Evolutionary conservation across 2,888 invertebrate species (phyloP).

Genomic region (Pristionchus exspectatus): DNA sequence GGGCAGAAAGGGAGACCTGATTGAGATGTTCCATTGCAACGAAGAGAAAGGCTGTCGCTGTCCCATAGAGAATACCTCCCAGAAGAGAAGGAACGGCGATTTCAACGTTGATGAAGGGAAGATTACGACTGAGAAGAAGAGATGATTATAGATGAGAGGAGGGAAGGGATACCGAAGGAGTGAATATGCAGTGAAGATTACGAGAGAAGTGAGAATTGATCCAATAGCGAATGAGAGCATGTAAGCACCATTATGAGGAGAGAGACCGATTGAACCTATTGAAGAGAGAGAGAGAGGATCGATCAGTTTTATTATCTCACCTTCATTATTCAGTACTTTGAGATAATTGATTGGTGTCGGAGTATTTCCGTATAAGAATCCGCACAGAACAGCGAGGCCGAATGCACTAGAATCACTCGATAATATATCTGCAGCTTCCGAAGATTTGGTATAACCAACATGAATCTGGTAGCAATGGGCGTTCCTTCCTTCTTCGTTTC

Average conservation of each 20-base stretch:
- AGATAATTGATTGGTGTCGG: slow-evolving; percentile 64
- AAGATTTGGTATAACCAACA: not conserved
- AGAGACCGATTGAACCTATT: not conserved
- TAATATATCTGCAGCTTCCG: not conserved
- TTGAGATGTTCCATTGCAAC: slow-evolving; percentile 69
- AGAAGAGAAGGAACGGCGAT: slow-evolving; percentile 63
- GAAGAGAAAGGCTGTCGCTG: slow-evolving; percentile 63
- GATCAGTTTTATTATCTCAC: not conserved
- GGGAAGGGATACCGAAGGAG: slow-evolving; percentile 29
- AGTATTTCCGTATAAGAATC: slow-evolving; percentile 68
- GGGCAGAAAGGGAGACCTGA: slow-evolving; percentile 60
- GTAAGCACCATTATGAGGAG: slow-evolving; percentile 47
- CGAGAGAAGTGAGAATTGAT: slow-evolving; percentile 20
- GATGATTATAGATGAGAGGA: not conserved
- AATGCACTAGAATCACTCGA: slow-evolving; percentile 58
- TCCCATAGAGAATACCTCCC: slow-evolving; percentile 65
- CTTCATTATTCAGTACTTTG: not conserved
- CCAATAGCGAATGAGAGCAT: slow-evolving; percentile 46
- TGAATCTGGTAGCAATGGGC: not conserved
- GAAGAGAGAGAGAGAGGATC: not conserved
- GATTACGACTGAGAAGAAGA: slow-evolving; percentile 59
- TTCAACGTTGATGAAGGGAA: slow-evolving; percentile 67
- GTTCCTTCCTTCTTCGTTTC: slow-evolving; percentile 28
- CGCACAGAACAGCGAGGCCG: slow-evolving; percentile 63
- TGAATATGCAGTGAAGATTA: slow-evolving; percentile 58